These are phyloP conservation scores for Abrostola tripartita DNA, from an alignment of 2,888 invertebrate species.

Conservation along the genomic window DNA sequence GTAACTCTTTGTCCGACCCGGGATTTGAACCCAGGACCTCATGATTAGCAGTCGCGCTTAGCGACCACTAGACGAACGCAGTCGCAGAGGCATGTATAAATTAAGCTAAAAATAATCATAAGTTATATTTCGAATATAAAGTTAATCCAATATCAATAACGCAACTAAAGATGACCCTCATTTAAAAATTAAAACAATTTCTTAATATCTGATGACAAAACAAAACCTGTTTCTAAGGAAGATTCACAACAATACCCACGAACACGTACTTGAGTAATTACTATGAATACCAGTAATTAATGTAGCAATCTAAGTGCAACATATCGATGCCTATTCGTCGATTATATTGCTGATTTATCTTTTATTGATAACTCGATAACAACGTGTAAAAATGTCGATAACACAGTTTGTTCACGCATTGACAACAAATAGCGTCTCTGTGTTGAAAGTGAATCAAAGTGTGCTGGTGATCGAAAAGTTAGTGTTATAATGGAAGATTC, in stretches of 20 bases:
- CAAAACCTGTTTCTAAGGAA: slow-evolving; percentile 9
- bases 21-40: no score
- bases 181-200: no score
- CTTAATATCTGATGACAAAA: not conserved
- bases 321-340: slow-evolving; percentile 57
- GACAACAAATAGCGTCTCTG: slow-evolving; percentile 69
- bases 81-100: no score
- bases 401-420: slow-evolving; percentile 65
- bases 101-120: not conserved
- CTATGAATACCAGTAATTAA: slow-evolving; percentile 37
- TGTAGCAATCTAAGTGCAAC: slow-evolving; percentile 45
- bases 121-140: no score
- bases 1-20: no score
- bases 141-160: no score
- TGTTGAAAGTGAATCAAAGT: slow-evolving; percentile 32
- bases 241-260: slow-evolving; percentile 10
- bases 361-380: slow-evolving; percentile 71
- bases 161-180: no score
- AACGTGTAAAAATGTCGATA: slow-evolving; percentile 67
- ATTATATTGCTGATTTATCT: slow-evolving; percentile 67
- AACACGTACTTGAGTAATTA: slow-evolving; percentile 14
- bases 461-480: slow-evolving; percentile 12
- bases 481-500: slow-evolving; percentile 52
- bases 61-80: no score
- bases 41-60: no score